Evolutionary conservation across 2,888 invertebrate genomes (phyloP), one percentile per base, ranked within the genome.

Genomic region (Macroteleia sp.): DNA sequence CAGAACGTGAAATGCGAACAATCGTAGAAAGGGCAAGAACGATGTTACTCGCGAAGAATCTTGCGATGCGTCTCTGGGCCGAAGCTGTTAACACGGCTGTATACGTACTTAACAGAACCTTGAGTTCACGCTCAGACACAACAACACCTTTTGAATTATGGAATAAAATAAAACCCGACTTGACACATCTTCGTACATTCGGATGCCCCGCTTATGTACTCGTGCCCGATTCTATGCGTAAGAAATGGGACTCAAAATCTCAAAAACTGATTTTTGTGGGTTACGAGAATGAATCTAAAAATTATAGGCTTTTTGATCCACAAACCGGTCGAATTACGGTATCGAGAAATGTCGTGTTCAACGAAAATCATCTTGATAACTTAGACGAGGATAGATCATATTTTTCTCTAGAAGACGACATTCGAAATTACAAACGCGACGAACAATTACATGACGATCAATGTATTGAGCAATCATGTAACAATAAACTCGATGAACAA

Each of bases 21-120:
- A 78, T 84, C 8, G 69, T 77, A 2, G 81, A 82, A 32, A 64
- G 70, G 9, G 82, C 81, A 0, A 57, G 78, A 10, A 80, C 80
- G 0, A 82, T 81, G 78, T 34, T 82, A 9, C 20, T 80, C n/a
- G 59, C 79, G 6, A 75, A 59, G 42, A 42, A 34, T 14, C 20
- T 82, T 10, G 54, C 48, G 20, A 61, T 8, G n/a, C 42, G 34
- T 8, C 61, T 80, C 42, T 78, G 76, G 80, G 69, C 77, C 5
- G 76, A 81, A 79, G 75, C 79, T 5, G 69, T 75, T 4, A 81
- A 79, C 12, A 73, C 73, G 20, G 52, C 54, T 17, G 44, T 54
- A 4, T 66, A 66, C 54, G 16, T 54, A 25, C 10, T 52, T 9
- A 54, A 66, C n/a, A 67, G 56, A 28, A 67, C 56, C 14, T 10